Percentiles rank a stretch among this genome's conserved stretches.
Conservation (phyloP, 2,888 invertebrate species). For the Pseudolycoriella hygida region DNA sequence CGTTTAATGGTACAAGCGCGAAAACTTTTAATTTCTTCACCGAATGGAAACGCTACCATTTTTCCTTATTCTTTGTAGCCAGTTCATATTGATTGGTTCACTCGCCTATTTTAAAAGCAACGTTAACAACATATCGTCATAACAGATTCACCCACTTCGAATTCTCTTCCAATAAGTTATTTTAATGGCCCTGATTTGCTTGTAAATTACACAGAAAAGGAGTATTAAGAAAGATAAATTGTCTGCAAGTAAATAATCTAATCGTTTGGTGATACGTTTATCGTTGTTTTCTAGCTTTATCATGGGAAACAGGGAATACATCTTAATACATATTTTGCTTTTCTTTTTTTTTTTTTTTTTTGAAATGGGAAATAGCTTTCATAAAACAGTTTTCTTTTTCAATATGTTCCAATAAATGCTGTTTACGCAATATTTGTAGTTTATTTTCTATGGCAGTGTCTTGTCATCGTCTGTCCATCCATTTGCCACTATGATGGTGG, state of each 20-base stretch:
- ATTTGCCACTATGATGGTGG: too few species aligned
- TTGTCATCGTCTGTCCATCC: too few species aligned
- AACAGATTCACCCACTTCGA: too few species aligned
- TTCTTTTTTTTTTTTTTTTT: not conserved
- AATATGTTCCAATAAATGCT: not conserved
- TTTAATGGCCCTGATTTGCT: conserved; percentile 18
- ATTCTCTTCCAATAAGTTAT: conserved; percentile 16
- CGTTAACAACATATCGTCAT: too few species aligned
- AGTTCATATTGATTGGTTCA: too few species aligned
- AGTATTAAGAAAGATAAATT: conserved; percentile 27
- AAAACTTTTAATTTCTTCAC: too few species aligned
- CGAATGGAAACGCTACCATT: too few species aligned
- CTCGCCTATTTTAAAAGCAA: too few species aligned
- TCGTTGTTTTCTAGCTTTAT: not conserved
- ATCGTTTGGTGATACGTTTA: conserved; percentile 9
- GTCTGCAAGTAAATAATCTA: conserved; percentile 18
- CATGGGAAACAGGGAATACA: not conserved
- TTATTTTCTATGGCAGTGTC: too few species aligned
- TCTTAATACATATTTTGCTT: not conserved
- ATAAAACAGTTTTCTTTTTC: not conserved
- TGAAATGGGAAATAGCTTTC: not conserved
- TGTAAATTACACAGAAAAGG: conserved; percentile 21
- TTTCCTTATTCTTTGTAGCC: too few species aligned
- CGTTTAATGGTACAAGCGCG: too few species aligned
- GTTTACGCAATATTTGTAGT: too few species aligned